Conservation (phyloP, 92 coral and sea anemone species). For the Siderastrea siderea region DNA sequence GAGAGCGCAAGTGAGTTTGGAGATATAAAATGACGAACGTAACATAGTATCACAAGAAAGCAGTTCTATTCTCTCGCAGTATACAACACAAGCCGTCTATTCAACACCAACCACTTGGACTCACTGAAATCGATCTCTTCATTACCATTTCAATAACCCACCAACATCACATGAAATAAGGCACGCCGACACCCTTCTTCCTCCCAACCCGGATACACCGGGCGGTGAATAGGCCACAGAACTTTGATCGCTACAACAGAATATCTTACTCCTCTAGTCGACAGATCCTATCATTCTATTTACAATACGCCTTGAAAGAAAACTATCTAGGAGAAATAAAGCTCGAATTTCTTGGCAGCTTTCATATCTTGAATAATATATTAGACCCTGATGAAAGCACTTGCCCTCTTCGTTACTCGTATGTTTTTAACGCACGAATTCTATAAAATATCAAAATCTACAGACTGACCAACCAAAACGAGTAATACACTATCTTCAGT, state of each 20-base stretch:
- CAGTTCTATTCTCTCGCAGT: constrained; percentile 61
- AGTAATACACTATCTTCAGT: not conserved
- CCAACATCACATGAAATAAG: constrained; percentile 69
- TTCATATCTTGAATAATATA: constrained; percentile 92
- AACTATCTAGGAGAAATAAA: constrained; percentile 66
- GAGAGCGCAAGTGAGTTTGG: constrained; percentile 22
- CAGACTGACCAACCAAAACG: not conserved
- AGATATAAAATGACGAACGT: constrained; percentile 7
- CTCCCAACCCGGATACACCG: constrained; percentile 45
- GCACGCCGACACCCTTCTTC: constrained; percentile 68
- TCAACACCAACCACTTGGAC: constrained; percentile 75
- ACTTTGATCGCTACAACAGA: constrained; percentile 8
- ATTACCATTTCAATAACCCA: constrained; percentile 82
- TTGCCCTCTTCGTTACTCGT: constrained; percentile 56
- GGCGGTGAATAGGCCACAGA: constrained; percentile 24
- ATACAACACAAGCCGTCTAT: constrained; percentile 74
- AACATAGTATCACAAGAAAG: constrained; percentile 49
- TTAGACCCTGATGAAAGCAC: constrained; percentile 63
- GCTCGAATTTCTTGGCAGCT: constrained; percentile 92
- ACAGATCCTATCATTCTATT: constrained; percentile 53
- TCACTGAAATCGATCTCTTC: constrained; percentile 85
- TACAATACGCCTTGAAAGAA: constrained; percentile 63
- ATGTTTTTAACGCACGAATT: constrained; percentile 40
- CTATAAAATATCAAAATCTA: constrained; percentile 2
- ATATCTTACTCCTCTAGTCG: constrained; percentile 15